A percentile compares a stretch with the other conserved stretches of the same genome.
These are phyloP conservation scores for Protobothrops mucrosquamatus DNA, from an alignment of 2,113 vertebrate genomes.

Conservation along the genomic window DNA sequence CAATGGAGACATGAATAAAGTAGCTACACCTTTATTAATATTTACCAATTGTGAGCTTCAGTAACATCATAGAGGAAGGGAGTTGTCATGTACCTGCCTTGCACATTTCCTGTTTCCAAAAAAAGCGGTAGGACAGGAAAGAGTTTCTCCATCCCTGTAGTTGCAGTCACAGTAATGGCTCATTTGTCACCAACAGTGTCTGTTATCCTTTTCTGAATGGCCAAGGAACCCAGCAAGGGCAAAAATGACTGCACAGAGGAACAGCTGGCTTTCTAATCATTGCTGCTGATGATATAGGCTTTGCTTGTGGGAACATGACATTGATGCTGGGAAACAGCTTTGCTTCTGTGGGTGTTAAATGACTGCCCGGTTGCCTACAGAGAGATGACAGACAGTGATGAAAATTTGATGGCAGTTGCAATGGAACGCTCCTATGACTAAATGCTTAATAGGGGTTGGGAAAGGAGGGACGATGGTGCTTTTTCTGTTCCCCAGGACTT, in stretches of 20 bases:
- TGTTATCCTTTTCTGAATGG: not conserved
- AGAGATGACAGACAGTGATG: not conserved
- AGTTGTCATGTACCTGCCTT: not conserved
- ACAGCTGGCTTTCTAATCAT: not conserved
- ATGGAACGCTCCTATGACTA: not conserved
- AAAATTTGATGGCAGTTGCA: not conserved
- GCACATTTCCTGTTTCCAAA: too few species aligned
- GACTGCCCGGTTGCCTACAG: not conserved
- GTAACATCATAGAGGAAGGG: not conserved
- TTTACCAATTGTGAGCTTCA: not conserved
- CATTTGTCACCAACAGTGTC: not conserved
- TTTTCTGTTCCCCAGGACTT: not conserved
- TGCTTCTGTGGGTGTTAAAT: not conserved
- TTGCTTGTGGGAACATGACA: not conserved
- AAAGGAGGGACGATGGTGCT: not conserved
- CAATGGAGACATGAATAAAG: not conserved
- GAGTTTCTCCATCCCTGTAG: not conserved
- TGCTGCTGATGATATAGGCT: not conserved
- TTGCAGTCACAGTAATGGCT: not conserved
- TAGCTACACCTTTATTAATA: not conserved
- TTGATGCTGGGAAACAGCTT: not conserved
- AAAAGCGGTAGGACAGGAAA: not conserved
- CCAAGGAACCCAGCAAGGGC: not conserved
- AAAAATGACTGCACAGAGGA: not conserved
- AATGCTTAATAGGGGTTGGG: not conserved